A percentile compares a stretch with the other conserved stretches of the same genome.
Conservation (phyloP, 2,113 vertebrate species). For the Heteronetta atricapilla region DNA sequence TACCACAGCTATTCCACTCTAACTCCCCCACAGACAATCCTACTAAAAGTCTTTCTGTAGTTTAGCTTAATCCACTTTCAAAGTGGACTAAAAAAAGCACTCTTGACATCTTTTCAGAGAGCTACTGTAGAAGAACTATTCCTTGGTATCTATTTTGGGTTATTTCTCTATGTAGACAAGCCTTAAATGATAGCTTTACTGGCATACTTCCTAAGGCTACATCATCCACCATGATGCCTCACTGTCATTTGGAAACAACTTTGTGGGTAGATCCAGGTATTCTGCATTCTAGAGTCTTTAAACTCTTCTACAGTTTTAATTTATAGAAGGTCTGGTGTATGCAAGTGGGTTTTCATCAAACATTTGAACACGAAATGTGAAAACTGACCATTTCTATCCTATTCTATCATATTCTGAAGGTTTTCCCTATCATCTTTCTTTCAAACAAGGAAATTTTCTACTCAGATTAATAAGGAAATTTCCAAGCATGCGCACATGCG, state of each 20-base stretch:
- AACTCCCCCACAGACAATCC: background rate
- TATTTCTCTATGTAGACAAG: background rate
- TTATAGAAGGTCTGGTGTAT: background rate
- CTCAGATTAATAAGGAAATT: background rate
- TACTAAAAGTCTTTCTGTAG: background rate
- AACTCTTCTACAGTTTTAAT: background rate
- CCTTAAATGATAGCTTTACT: background rate
- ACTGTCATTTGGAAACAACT: background rate
- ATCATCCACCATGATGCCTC: background rate
- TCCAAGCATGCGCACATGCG: no score
- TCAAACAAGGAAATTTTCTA: background rate
- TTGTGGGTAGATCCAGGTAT: background rate
- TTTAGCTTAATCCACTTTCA: slow-evolving; percentile 7
- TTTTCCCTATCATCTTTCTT: background rate
- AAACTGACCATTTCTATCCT: background rate
- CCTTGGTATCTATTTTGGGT: background rate
- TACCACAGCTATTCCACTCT: background rate
- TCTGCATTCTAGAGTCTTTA: background rate
- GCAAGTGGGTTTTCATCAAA: background rate
- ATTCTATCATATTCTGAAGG: background rate
- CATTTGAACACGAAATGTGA: background rate
- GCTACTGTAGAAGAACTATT: background rate
- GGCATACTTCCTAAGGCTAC: background rate
- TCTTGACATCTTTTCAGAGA: background rate
- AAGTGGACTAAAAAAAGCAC: background rate